Evolutionary conservation across 2,113 vertebrate species (phyloP), one percentile per base, ranked within the genome.

Genomic region (Lynx canadensis): DNA sequence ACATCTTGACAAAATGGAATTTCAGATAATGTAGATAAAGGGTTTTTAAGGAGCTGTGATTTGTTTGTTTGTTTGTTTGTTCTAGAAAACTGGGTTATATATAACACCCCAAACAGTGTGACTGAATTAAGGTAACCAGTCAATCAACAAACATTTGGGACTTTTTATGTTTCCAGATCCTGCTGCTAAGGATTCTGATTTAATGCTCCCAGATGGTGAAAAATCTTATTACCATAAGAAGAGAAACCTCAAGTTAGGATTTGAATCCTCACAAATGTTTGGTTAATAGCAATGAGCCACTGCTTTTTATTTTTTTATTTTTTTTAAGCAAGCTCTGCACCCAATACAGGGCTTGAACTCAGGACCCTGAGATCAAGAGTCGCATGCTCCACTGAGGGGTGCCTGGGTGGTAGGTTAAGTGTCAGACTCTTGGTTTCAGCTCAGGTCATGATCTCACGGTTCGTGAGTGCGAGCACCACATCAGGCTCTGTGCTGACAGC

Each of bases 1-100:
- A 92, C 96, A 96, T 91, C 85, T 93, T 95, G 48, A 95, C 50
- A 82, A 91, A 94, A 68, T 52, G 31, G 33, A 41, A 92, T 82
- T 93, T 86, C 36, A 65, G 41, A 10, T 94, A 48, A 93, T 80
- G 91, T 83, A 60, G 68, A 69, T 82, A 83, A 86, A 91, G 6
- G 29, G 29, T 41, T 74, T 68, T 88, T 66, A 95, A 81, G 63
- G 8, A 78, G 9, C n/a, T 45, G 18, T 84, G 80, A 36, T 19
- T 68, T 41, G 89, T 73, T n/a, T 33, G 5, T 41, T 50, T 63
- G 19, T 71, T 60, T n/a, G 45, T 94, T 69, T 48, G 25, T 45
- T 74, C 41, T 78, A 33, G 57, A 45, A 76, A 85, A 84, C 41
- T 81, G 12, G 14, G 10, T 96, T 85, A 45, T 45, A 21, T 57